Evolutionary conservation across 1,140 invertebrate genomes (phyloP), one percentile per base, ranked within the genome.

Genomic region (Brachionus manjavacas): DNA sequence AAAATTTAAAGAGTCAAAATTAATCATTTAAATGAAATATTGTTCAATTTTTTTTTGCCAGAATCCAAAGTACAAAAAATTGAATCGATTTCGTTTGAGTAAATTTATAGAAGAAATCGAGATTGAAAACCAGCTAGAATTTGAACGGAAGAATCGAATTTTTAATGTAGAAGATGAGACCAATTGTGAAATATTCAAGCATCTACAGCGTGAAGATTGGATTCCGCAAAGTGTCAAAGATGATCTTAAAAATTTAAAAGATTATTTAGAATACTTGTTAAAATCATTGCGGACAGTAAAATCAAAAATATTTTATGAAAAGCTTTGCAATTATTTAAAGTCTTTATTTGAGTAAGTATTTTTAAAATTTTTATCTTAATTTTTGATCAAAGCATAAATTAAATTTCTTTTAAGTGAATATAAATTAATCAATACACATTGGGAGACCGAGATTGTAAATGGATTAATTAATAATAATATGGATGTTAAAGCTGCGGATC

Each of bases 1-100:
- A 6, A 35, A 35, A 35, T 35, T n/a, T 6, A 35, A 35, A 35
- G 4, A 35, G 4, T 35, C 7, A 35, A 35, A 35, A 35, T 35
- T 6, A 7, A 7, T 0, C 3, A 35, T 52, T 16, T n/a, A n/a
- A 76, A 43, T 16, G 1, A 11, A 14, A 23, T 14, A 28, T 52
- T 79, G 7, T 43, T 49, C n/a, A 6, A 12, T 49, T 20, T 11
- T 4, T 46, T 78, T 49, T 60, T 60, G 60, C 25, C 12, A 81
- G 79, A 81, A 64, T 64, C 79, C 79, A 28, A 81, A 81, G 23
- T 81, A 81, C 23, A 81, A 81, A 81, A 81, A 81, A 43, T 23
- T 64, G 35, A 55, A 41, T 43, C 55, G 60, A 16, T 81, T 81
- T 43, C 25, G 28, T 39, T 35, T 81, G 7, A 41, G 28, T 39